phyloP scores from a whole-genome alignment of 92 coral and sea anemone genomes.

The Zoanthus solanderi region DNA sequence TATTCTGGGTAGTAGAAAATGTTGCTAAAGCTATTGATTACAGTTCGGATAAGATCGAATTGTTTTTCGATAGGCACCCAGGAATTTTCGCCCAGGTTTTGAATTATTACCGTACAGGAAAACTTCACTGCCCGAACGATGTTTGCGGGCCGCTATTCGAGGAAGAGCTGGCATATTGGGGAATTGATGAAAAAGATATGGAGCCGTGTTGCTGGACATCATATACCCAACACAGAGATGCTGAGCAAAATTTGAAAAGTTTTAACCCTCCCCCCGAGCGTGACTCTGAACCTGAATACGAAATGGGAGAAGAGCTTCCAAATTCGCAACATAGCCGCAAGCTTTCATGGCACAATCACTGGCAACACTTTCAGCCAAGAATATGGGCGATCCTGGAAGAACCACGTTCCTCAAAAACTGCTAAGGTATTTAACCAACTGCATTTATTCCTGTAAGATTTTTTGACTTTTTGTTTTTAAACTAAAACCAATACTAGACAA shows the following conservation, averaged over 20 bases:
- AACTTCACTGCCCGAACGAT: constrained; percentile 93
- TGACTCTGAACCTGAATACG: constrained; percentile 68
- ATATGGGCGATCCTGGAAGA: constrained; percentile 94
- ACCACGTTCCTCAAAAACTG: constrained; percentile 89
- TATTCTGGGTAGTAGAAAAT: constrained; percentile 93
- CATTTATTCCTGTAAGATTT: not conserved
- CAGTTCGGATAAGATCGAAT: constrained; percentile 90
- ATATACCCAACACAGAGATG: constrained; percentile 92
- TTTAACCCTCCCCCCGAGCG: constrained; percentile 69
- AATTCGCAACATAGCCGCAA: constrained; percentile 53
- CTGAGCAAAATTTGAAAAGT: constrained; percentile 91
- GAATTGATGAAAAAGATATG: constrained; percentile 97
- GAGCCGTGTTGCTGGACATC: constrained; percentile 98
- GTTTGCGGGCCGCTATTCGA: constrained; percentile 96
- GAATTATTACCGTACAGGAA: constrained; percentile 94
- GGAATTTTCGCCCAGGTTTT: constrained; percentile 87
- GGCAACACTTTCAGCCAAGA: constrained; percentile 82
- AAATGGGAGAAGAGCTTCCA: constrained; percentile 60
- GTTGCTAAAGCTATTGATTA: constrained; percentile 92
- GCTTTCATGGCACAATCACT: constrained; percentile 59
- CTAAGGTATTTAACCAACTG: constrained; percentile 65
- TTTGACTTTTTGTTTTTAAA: not conserved
- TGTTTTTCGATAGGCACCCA: constrained; percentile 95
- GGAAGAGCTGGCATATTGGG: constrained; percentile 95
- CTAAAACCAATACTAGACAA: not conserved